Evolutionary conservation across 1,140 invertebrate genomes (phyloP), one percentile per base, ranked within the genome.

Genomic region (Macrotrachela quadricornifera): DNA sequence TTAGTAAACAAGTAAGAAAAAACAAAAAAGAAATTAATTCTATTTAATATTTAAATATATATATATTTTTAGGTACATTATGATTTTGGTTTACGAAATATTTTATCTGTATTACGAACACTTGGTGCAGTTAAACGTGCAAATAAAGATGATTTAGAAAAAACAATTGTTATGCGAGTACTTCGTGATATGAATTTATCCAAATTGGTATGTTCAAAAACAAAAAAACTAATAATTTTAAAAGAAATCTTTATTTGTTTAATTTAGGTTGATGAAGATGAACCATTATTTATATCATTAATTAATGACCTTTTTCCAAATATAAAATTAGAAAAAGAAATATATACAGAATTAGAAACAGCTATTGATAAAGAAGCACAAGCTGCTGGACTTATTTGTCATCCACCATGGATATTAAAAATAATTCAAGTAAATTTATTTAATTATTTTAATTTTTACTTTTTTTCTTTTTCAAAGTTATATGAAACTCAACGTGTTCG

Each of bases 281-380:
- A 95, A 63, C 88, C 90, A 0, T 71, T 95, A 0, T 95, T 95
- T 61, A 82, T 91, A 67, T 94, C 87, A 0, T 69, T 94, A 13
- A 87, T 95, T n/a, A 81, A 86, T 40, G 90, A 95, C 73, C 72
- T 95, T 51, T 94, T 94, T 69, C 90, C 88, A 6, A 91, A 88
- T 71, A 82, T 87, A 55, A 74, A 76, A 0, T 73, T 92, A 36
- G 87, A 92, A 64, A 92, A 91, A 68, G 88, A 83, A 13, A 78
- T 80, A 1, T 90, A 95, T 65, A 78, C 79, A 1, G 80, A 88
- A 58, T 59, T 71, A 13, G 66, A 71, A 54, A 58, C 52, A 18
- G 62, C 65, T 42, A 68, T 71, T 50, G 39, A 57, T 15, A 56
- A 55, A 15, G 60, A 69, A 51, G 62, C 66, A 16, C 58, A 61